phyloP scores from a whole-genome alignment of 2,113 vertebrate genomes.

The Opisthocomus hoazin region DNA sequence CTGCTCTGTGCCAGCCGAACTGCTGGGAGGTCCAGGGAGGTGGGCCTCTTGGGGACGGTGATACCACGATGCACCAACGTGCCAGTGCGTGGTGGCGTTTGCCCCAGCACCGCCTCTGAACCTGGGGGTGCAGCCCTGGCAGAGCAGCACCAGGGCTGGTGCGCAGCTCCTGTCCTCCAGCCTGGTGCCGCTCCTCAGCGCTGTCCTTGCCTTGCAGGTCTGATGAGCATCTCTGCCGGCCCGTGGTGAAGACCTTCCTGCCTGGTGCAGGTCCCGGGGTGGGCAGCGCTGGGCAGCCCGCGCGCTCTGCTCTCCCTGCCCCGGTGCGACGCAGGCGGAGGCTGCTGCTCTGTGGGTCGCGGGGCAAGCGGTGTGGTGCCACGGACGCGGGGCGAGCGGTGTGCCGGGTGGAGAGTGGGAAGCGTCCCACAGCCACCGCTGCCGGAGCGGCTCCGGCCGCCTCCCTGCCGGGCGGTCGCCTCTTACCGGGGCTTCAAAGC shows the following conservation, averaged over 20 bases:
- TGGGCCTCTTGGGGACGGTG: neutral
- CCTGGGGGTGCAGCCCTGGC: neutral
- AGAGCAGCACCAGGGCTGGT: neutral
- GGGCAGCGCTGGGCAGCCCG: neutral
- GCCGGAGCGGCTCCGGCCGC: accelerated
- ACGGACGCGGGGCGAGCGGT: accelerated
- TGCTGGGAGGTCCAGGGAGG: accelerated
- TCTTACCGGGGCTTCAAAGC: accelerated
- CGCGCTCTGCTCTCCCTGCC: too few species aligned
- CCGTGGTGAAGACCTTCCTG: too few species aligned
- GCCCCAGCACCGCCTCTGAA: accelerated
- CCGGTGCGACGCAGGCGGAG: neutral
- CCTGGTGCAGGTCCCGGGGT: too few species aligned
- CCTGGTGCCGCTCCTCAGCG: neutral
- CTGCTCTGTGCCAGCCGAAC: accelerated
- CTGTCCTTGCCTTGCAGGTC: neutral
- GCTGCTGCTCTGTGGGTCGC: accelerated
- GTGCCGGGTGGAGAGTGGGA: accelerated
- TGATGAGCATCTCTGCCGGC: too few species aligned
- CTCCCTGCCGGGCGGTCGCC: accelerated
- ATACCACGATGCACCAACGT: neutral
- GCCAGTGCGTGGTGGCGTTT: neutral
- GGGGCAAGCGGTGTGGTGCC: neutral
- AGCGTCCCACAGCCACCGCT: accelerated
- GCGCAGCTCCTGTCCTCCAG: neutral